Evolutionary conservation across 2,113 vertebrate genomes (phyloP).

Genomic region (Pyrgilauda ruficollis): DNA sequence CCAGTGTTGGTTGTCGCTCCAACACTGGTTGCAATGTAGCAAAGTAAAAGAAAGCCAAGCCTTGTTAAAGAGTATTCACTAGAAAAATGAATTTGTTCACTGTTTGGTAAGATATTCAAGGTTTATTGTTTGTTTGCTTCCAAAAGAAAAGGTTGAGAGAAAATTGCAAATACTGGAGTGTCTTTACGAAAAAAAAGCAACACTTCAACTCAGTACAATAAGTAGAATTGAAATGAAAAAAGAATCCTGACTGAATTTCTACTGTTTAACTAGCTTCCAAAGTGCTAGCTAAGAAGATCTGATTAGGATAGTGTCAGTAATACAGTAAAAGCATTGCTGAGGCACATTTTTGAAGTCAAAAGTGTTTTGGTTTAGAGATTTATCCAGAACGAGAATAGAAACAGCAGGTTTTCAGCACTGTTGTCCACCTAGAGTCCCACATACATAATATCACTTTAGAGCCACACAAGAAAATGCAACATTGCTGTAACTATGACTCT

Average conservation of each 20-base stretch:
- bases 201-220: not conserved
- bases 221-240: not conserved
- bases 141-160: not conserved
- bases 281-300: not conserved
- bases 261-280: not conserved
- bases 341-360: not conserved
- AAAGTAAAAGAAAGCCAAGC: not conserved
- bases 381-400: not conserved
- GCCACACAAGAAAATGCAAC: not conserved
- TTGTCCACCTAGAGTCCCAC: not conserved
- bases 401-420: not conserved
- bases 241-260: not conserved
- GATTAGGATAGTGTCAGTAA: not conserved
- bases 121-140: not conserved
- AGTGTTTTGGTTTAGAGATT: not conserved
- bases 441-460: not conserved
- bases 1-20: not conserved
- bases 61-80: not conserved
- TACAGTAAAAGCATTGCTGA: not conserved
- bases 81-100: not conserved
- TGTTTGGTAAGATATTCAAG: not conserved
- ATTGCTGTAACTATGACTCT: not conserved
- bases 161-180: not conserved
- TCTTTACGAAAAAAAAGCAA: not conserved
- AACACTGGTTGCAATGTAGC: fast-evolving